A percentile compares a stretch with the other conserved stretches of the same genome.
Evolutionary conservation across 2,113 vertebrate species (phyloP).

Genomic region (Gobius niger): DNA sequence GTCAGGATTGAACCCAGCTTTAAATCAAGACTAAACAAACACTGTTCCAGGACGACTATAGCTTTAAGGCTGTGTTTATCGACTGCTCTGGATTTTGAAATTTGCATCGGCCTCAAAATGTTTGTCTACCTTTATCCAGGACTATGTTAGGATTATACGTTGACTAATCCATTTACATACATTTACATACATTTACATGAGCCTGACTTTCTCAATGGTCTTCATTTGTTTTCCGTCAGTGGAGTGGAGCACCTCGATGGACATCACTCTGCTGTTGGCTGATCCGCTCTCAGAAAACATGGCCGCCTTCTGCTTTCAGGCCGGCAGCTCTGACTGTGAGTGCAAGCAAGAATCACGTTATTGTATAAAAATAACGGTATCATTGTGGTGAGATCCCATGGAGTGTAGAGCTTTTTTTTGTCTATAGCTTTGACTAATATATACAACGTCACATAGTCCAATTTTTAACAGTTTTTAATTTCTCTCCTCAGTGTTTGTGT

Average conservation of each 20-base stretch:
- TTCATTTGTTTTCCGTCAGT: slow-evolving; percentile 72
- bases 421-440: not conserved
- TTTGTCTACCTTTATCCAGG: too few relatives aligned
- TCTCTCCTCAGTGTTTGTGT: slow-evolving; percentile 87
- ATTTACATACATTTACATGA: not conserved
- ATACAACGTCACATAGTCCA: not conserved
- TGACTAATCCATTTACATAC: not conserved
- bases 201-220: not conserved
- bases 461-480: not conserved
- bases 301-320: slow-evolving; percentile 81
- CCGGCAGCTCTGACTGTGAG: slow-evolving; percentile 85
- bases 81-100: too few relatives aligned
- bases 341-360: not conserved
- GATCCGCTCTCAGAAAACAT: slow-evolving; percentile 89
- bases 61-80: too few relatives aligned
- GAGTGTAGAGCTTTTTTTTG: not conserved
- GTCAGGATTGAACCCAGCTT: too few relatives aligned
- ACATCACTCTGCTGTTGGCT: slow-evolving; percentile 77
- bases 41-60: too few relatives aligned
- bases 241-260: slow-evolving; percentile 89
- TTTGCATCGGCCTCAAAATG: too few relatives aligned
- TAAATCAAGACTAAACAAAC: too few relatives aligned
- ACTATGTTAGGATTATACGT: too few relatives aligned
- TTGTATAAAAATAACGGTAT: too few relatives aligned
- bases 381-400: not conserved